phyloP scores from a whole-genome alignment of 2,797 vertebrate species.

The Malacoctenus gilli region DNA sequence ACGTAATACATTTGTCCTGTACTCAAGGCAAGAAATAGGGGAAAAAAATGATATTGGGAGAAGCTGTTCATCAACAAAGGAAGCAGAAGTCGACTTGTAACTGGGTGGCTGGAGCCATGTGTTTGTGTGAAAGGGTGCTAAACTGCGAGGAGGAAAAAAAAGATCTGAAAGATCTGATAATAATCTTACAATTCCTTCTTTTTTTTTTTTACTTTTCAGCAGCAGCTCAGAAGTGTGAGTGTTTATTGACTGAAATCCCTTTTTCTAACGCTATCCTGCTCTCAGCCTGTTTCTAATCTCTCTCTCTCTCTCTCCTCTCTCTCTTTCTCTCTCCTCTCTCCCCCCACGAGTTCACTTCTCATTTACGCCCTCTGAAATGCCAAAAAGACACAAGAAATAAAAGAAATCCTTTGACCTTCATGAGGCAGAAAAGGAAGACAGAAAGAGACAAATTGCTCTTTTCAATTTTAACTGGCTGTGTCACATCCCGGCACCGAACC shows the following conservation, averaged over 20 bases:
- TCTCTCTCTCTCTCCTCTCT: no score
- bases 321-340: no score
- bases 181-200: slow-evolving; percentile 32
- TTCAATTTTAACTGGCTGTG: slow-evolving; percentile 8
- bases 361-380: neutral
- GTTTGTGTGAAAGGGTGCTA: neutral
- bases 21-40: slow-evolving; percentile 8
- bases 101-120: neutral
- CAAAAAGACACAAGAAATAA: slow-evolving; percentile 3
- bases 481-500: neutral
- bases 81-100: neutral
- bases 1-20: neutral
- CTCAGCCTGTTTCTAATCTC: slow-evolving; percentile 3
- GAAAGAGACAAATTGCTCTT: slow-evolving; percentile 18
- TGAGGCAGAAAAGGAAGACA: neutral
- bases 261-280: neutral
- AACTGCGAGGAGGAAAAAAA: no score
- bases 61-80: neutral
- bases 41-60: neutral
- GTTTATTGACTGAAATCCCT: neutral
- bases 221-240: neutral
- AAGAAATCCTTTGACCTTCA: neutral
- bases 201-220: slow-evolving; percentile 2
- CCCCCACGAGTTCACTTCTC: neutral
- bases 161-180: slow-evolving; percentile 47